A percentile compares a stretch with the other conserved stretches of the same genome.
Evolutionary conservation across 2,113 vertebrate species (phyloP).

Genomic region (Pomatorhinus ruficollis): DNA sequence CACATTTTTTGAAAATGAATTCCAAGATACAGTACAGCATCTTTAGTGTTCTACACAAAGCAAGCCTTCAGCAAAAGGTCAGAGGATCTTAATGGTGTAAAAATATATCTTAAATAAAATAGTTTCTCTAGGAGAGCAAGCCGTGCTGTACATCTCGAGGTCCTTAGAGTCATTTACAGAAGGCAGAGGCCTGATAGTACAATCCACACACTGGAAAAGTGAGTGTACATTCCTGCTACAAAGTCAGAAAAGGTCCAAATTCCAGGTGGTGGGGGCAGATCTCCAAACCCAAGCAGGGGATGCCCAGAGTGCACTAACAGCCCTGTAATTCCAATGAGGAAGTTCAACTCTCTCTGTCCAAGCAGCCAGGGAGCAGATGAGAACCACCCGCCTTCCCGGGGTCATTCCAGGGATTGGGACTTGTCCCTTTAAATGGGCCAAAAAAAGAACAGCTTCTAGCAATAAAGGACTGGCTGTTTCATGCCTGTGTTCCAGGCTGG

Average conservation of each 20-base stretch:
- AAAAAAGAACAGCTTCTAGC: neutral
- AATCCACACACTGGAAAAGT: neutral
- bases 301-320: neutral
- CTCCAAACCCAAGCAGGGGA: neutral
- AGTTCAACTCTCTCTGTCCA: neutral
- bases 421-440: neutral
- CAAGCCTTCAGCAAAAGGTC: conserved; percentile 65
- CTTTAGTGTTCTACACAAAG: conserved; percentile 68
- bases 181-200: conserved; percentile 12
- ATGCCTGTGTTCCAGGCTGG: neutral
- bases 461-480: neutral
- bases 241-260: neutral
- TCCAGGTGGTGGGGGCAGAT: neutral
- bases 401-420: neutral
- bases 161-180: conserved; percentile 4
- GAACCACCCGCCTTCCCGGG: neutral
- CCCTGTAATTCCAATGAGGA: neutral
- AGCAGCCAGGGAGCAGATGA: neutral
- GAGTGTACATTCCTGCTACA: conserved; percentile 33
- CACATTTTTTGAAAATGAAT: conserved; percentile 50
- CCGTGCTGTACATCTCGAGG: conserved; percentile 23
- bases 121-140: conserved; percentile 70
- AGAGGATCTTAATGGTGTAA: conserved; percentile 69
- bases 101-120: conserved; percentile 76
- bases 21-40: conserved; percentile 53